phyloP scores from a whole-genome alignment of 2,797 vertebrate species.

The Sciaenops ocellatus region DNA sequence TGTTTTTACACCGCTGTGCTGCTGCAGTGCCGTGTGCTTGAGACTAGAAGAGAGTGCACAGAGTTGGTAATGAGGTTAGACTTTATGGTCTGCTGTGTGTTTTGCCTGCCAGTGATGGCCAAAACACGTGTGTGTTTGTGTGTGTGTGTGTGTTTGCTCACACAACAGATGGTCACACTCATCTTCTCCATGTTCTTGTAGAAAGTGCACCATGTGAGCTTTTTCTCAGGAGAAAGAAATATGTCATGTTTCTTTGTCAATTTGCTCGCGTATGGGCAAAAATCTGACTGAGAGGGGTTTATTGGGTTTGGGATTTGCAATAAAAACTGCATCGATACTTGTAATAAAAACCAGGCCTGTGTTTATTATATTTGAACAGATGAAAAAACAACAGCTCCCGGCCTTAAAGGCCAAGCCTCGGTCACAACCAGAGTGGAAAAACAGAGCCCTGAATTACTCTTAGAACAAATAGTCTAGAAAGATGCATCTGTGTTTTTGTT shows the following conservation, averaged over 20 bases:
- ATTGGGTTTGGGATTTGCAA: slow-evolving; percentile 60
- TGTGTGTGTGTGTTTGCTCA: slow-evolving; percentile 59
- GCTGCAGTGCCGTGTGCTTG: slow-evolving; percentile 59
- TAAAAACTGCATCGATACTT: slow-evolving; percentile 53
- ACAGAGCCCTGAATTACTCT: slow-evolving; percentile 53
- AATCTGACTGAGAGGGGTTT: slow-evolving; percentile 33
- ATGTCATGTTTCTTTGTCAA: slow-evolving; percentile 13
- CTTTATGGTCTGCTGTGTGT: slow-evolving; percentile 63
- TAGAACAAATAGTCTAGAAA: slow-evolving; percentile 70
- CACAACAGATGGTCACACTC: slow-evolving; percentile 53
- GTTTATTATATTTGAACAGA: slow-evolving; percentile 61
- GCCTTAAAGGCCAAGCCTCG: slow-evolving; percentile 14
- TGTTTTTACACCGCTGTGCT: slow-evolving; percentile 55
- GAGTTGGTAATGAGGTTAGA: slow-evolving; percentile 63
- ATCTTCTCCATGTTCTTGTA: slow-evolving; percentile 9
- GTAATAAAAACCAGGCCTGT: slow-evolving; percentile 42
- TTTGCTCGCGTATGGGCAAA: slow-evolving; percentile 1
- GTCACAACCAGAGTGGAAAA: slow-evolving; percentile 41
- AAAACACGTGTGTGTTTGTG: slow-evolving; percentile 57
- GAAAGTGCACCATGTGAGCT: neutral
- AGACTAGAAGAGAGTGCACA: slow-evolving; percentile 54
- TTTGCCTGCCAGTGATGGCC: slow-evolving; percentile 51
- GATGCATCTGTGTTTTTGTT: slow-evolving; percentile 84
- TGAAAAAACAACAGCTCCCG: slow-evolving; percentile 34
- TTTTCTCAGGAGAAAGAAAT: neutral